Conservation (phyloP, 2,888 invertebrate genomes). For the Nymphalis c-album region DNA sequence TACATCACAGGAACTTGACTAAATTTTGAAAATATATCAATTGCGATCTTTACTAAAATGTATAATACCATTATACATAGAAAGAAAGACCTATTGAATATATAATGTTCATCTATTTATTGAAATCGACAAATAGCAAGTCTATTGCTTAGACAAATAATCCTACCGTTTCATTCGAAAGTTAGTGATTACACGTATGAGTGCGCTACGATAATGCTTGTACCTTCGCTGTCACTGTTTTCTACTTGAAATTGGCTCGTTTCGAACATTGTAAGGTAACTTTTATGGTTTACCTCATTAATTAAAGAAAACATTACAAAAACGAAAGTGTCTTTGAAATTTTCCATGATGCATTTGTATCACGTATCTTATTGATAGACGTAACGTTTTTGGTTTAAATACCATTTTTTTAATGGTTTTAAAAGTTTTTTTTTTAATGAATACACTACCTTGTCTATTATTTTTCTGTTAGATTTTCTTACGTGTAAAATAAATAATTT, state of each 20-base stretch:
- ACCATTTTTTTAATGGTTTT: neutral
- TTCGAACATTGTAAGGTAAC: constrained; percentile 17
- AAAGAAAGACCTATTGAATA: no score
- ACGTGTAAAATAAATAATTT: no score
- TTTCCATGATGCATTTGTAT: neutral
- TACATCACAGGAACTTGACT: no score
- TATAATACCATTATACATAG: no score
- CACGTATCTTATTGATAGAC: neutral
- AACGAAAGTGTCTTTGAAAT: neutral
- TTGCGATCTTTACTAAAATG: no score
- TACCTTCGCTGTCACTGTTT: constrained; percentile 56
- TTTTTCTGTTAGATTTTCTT: no score
- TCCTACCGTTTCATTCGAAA: constrained; percentile 52
- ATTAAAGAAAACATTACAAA: neutral
- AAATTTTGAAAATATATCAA: no score
- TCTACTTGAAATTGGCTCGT: constrained; percentile 17
- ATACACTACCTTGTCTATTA: no score
- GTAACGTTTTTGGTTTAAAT: neutral
- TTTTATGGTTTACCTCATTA: constrained; percentile 38
- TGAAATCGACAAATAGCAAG: neutral
- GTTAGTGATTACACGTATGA: constrained; percentile 66
- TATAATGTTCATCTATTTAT: no score
- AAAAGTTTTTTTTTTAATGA: no score
- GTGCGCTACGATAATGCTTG: constrained; percentile 48
- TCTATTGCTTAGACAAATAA: constrained; percentile 5